A percentile compares a stretch with the other conserved stretches of the same genome.
These are phyloP conservation scores for Datnioides undecimradiatus DNA, from an alignment of 2,113 vertebrate genomes.

Conservation along the genomic window DNA sequence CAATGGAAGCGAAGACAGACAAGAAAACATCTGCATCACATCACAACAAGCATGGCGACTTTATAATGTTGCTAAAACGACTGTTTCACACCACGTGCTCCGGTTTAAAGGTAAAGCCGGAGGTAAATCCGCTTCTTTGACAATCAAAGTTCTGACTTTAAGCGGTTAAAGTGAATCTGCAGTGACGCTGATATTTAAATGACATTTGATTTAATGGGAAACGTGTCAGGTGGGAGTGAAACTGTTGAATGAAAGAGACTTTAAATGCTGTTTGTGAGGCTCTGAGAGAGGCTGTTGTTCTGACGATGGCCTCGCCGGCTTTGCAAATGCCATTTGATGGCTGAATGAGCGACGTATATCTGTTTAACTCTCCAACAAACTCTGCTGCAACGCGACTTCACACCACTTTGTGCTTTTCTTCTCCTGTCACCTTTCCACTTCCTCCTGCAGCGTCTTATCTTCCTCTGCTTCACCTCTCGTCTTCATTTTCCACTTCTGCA, in stretches of 20 bases:
- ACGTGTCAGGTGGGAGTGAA: background rate
- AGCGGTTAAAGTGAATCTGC: background rate
- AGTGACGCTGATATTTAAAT: background rate
- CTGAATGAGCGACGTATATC: background rate
- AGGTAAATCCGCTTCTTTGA: no score
- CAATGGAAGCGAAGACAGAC: background rate
- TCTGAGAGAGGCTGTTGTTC: background rate
- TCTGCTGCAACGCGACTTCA: background rate
- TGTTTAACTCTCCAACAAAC: background rate
- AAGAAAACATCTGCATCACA: no score
- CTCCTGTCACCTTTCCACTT: background rate
- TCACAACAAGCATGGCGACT: no score
- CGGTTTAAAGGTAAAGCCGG: no score
- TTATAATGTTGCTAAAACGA: no score
- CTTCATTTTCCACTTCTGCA: background rate
- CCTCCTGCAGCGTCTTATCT: no score
- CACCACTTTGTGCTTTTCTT: background rate
- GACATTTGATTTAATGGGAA: background rate
- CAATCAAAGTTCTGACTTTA: background rate
- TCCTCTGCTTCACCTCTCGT: background rate
- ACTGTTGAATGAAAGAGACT: background rate
- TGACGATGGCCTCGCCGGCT: background rate
- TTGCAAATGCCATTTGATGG: conserved; percentile 9
- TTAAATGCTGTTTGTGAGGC: background rate
- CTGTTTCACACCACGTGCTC: no score